Base-by-base conservation (phyloP, 1,140 invertebrate genomes). In the Brachystomella parvula region DNA sequence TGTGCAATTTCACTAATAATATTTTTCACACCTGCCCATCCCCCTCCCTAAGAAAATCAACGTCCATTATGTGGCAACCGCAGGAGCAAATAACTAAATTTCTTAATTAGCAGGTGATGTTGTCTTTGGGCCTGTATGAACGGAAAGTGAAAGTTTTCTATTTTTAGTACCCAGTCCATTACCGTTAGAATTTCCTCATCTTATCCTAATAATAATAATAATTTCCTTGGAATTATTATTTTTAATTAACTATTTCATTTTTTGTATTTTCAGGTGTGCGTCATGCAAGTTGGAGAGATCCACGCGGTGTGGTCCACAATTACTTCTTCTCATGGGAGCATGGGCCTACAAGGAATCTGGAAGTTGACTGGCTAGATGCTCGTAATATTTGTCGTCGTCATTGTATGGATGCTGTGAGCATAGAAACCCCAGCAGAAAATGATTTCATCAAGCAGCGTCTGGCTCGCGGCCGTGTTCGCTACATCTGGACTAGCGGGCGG, bases 321-420 rank as follows among this genome's bases (percentile, higher is more conserved):
- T 94, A 94, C 78, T 94, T 94, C 86, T 93, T 93, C 85, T 92
- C 89, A 75, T 93, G 91, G 91, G 88, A 91, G 75, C 90, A 94
- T 77, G 82, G 82, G 26, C 89, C 90, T 0, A 94, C 91, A 19
- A 83, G 88, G 71, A 88, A 81, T 72, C 79, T 93, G 56, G 90
- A 93, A 80, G 90, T 93, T 3, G 90, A 93, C 75, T 94, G 90
- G 91, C 78, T 94, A 21, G 90, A 93, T 75, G 87, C 90, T 0
- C 83, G 91, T 68, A 94, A 94, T 78, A 92, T 94, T 74, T 94
- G 91, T 79, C 84, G 91, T 71, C 83, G 90, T 74, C 91, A 94
- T 76, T 94, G 91, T 76, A 93, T 93, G 90, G 91, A 94, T 78
- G 89, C 90, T 70, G 90, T 94, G 12, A 90, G 89, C 12, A 78